These are phyloP conservation scores for Uria lomvia DNA, from an alignment of 2,113 vertebrate species.

Conservation along the genomic window DNA sequence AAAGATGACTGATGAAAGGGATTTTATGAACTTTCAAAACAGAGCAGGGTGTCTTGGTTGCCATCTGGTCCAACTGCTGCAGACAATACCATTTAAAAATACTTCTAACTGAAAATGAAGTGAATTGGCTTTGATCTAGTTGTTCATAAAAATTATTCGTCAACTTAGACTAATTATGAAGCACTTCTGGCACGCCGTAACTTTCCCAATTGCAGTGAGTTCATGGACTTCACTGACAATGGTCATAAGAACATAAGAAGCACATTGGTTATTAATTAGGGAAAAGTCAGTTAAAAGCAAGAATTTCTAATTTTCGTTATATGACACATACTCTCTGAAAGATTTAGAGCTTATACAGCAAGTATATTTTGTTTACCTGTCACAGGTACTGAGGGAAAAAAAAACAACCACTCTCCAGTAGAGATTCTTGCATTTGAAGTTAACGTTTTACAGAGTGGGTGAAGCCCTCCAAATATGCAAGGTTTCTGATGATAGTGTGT, in stretches of 20 bases:
- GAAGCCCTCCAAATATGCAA: neutral
- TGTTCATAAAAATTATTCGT: neutral
- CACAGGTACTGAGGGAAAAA: neutral
- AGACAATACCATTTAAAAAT: neutral
- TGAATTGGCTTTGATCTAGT: neutral
- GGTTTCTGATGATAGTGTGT: neutral
- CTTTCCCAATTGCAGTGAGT: neutral
- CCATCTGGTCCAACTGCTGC: neutral
- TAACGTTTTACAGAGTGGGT: neutral
- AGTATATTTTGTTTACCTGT: neutral
- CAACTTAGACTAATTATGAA: neutral
- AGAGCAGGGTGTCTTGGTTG: neutral
- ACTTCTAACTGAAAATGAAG: neutral
- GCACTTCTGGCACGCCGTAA: neutral
- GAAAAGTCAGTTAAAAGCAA: neutral
- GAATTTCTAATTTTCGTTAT: neutral
- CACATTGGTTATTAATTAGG: neutral
- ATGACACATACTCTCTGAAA: neutral
- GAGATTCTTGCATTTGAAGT: neutral
- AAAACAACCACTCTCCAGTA: rapidly evolving
- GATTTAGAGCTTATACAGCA: neutral
- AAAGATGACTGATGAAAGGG: neutral
- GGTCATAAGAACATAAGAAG: neutral
- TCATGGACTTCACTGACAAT: neutral
- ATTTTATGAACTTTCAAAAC: neutral